Evolutionary conservation across 2,888 invertebrate genomes (phyloP).

Genomic region (Nemapogon koenigi): DNA sequence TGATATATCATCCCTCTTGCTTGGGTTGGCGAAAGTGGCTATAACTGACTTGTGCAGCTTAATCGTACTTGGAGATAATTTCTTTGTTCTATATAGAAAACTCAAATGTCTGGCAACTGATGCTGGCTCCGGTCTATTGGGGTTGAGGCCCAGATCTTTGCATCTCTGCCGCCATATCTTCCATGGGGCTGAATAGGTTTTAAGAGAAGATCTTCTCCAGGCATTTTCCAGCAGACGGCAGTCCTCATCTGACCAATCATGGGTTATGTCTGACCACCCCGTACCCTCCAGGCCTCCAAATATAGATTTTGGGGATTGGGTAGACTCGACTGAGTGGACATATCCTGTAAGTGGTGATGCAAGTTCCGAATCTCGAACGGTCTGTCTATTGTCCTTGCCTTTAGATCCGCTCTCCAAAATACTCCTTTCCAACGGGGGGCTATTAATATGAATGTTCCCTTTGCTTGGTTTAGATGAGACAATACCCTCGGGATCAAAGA

Average conservation of each 20-base stretch:
- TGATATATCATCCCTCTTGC: background rate
- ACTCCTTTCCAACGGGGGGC: conserved; percentile 16
- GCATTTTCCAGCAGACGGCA: background rate
- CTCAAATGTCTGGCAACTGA: background rate
- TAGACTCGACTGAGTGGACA: conserved; percentile 2
- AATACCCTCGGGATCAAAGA: conserved; percentile 18
- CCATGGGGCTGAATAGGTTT: conserved; percentile 8
- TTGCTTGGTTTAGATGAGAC: conserved; percentile 15
- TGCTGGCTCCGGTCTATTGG: background rate
- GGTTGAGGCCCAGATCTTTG: background rate
- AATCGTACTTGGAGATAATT: background rate
- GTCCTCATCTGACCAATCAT: background rate
- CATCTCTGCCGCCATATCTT: background rate
- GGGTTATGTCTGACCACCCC: background rate
- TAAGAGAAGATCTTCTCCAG: conserved; percentile 2
- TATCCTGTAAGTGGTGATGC: conserved; percentile 8
- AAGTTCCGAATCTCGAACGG: conserved; percentile 13
- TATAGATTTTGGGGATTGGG: conserved; percentile 7
- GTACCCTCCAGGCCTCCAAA: conserved; percentile 6
- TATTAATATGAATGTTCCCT: conserved; percentile 16
- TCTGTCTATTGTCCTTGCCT: conserved; percentile 11
- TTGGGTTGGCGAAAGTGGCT: background rate
- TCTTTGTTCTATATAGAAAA: background rate
- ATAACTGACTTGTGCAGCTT: conserved; percentile 2
- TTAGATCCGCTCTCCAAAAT: conserved; percentile 19